These are phyloP conservation scores for Agelastica alni DNA, from an alignment of 2,888 invertebrate species.

Conservation along the genomic window DNA sequence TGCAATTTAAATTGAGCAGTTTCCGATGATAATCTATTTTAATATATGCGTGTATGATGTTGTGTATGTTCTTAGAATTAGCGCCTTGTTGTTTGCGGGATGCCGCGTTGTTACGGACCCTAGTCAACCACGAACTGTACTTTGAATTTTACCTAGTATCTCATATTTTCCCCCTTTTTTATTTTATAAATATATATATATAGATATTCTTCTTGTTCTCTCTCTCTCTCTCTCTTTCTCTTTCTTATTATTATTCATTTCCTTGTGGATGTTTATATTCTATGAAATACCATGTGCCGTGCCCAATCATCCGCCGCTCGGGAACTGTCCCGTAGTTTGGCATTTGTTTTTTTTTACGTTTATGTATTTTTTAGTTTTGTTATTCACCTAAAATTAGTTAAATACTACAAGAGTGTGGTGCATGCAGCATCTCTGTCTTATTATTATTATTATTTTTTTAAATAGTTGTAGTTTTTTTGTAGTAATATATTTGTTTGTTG, in stretches of 20 bases:
- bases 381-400: constrained; percentile 45
- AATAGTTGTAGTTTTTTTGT: constrained; percentile 52
- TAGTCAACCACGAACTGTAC: constrained; percentile 55
- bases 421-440: constrained; percentile 49
- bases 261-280: constrained; percentile 39
- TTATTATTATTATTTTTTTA: constrained; percentile 44
- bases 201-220: too few species aligned
- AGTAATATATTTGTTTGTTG: constrained; percentile 56
- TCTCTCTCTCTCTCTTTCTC: constrained; percentile 32
- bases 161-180: constrained; percentile 39
- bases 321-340: constrained; percentile 34
- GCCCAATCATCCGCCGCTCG: constrained; percentile 45
- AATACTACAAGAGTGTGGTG: constrained; percentile 51
- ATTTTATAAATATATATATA: constrained; percentile 37
- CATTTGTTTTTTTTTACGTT: constrained; percentile 48
- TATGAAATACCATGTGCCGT: constrained; percentile 51
- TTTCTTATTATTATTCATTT: too few species aligned
- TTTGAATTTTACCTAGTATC: constrained; percentile 42
- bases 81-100: constrained; percentile 57
- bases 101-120: constrained; percentile 59
- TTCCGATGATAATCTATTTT: constrained; percentile 55
- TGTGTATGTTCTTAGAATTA: constrained; percentile 56
- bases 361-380: constrained; percentile 46
- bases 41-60: constrained; percentile 58
- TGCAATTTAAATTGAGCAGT: constrained; percentile 54